Evolutionary conservation across 2,113 vertebrate species (phyloP).

Genomic region (Pteronura brasiliensis): DNA sequence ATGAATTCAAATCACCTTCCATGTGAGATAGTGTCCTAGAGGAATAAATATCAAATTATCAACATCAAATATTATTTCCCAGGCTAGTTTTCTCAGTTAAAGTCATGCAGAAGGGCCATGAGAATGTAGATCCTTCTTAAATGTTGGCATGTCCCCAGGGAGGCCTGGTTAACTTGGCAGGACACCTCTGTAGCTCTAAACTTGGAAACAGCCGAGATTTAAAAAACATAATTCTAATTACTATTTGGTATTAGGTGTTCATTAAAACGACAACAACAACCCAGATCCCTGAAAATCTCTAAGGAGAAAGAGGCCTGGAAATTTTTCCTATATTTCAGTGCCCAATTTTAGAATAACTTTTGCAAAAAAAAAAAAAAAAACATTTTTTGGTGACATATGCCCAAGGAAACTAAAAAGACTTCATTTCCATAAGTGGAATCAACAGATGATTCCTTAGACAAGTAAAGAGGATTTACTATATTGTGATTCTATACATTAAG

Average conservation of each 20-base stretch:
- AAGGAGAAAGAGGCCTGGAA: background rate
- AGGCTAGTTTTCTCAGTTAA: background rate
- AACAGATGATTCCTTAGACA: slow-evolving; percentile 21
- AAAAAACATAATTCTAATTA: background rate
- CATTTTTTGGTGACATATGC: background rate
- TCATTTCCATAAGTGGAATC: background rate
- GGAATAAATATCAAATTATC: background rate
- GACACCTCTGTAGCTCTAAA: background rate
- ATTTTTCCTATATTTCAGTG: background rate
- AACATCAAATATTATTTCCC: background rate
- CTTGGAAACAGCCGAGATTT: background rate
- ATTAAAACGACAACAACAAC: background rate
- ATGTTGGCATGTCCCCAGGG: background rate
- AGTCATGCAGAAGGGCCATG: background rate
- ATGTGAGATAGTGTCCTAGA: background rate
- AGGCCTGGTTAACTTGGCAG: background rate
- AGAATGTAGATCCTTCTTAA: background rate
- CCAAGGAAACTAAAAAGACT: slow-evolving; percentile 9
- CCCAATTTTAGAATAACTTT: slow-evolving; percentile 32
- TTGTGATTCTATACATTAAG: background rate
- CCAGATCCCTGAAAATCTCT: background rate
- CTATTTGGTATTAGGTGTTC: background rate
- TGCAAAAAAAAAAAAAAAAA: slow-evolving; percentile 10
- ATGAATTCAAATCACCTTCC: background rate
- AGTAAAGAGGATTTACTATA: background rate